phyloP scores from a whole-genome alignment of 2,797 vertebrate species.

The Tolypeutes matacus region DNA sequence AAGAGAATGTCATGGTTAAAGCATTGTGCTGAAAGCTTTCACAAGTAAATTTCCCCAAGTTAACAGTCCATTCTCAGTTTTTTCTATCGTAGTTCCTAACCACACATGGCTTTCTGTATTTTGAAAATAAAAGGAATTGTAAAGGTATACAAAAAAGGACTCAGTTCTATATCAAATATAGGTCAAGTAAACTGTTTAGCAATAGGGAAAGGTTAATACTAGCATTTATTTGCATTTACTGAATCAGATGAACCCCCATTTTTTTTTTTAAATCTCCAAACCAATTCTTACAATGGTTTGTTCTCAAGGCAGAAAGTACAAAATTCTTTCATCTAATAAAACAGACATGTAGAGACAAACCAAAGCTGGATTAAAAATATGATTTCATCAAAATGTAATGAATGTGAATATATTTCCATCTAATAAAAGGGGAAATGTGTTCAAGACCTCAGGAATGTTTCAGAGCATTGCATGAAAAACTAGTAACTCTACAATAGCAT shows the following conservation, averaged over 20 bases:
- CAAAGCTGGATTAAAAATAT: conserved; percentile 38
- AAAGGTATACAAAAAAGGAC: background rate
- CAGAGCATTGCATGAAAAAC: background rate
- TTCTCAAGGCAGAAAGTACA: background rate
- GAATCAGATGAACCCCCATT: background rate
- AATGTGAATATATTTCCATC: conserved; percentile 2
- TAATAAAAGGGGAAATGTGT: background rate
- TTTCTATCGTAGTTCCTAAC: conserved; percentile 22
- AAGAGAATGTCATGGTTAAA: background rate
- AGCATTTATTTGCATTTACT: background rate
- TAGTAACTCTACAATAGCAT: background rate
- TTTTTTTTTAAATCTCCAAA: background rate
- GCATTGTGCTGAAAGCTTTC: background rate
- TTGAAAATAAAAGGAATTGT: conserved; percentile 13
- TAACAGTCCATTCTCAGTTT: background rate
- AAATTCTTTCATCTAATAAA: conserved; percentile 14
- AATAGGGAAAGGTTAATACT: background rate
- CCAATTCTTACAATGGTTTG: background rate
- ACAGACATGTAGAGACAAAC: background rate
- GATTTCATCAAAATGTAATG: background rate
- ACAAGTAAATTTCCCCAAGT: background rate
- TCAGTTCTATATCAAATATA: background rate
- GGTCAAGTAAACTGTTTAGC: background rate
- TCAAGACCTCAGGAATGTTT: background rate
- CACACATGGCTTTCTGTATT: background rate